A percentile compares a stretch with the other conserved stretches of the same genome.
Conservation (phyloP, 2,888 invertebrate species). For the Folsomia manolachei region DNA sequence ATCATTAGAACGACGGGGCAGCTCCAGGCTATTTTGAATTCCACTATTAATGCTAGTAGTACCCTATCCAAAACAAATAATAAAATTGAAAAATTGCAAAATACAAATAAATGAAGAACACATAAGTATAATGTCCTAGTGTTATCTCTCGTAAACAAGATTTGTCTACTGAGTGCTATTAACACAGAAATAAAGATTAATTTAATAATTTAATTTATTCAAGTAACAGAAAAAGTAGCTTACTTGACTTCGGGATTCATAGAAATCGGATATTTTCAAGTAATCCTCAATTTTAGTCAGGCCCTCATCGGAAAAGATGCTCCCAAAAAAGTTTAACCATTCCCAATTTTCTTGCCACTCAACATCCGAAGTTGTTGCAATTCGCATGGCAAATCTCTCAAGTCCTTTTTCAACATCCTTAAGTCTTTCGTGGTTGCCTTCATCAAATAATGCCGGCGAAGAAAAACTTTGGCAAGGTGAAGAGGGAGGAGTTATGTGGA, state of each 20-base stretch:
- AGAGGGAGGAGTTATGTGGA: background rate
- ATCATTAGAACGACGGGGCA: no score
- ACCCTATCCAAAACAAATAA: no score
- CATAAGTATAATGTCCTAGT: no score
- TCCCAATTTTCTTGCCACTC: slow-evolving; percentile 93
- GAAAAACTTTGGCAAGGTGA: background rate
- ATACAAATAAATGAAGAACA: no score
- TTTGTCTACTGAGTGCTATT: no score
- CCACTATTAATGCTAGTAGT: no score
- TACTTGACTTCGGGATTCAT: background rate
- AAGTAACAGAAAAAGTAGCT: no score
- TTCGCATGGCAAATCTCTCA: slow-evolving; percentile 74
- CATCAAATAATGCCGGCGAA: background rate
- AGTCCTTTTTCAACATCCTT: slow-evolving; percentile 78
- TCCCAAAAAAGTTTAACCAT: slow-evolving; percentile 76
- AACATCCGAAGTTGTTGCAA: slow-evolving; percentile 70
- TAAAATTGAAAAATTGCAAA: no score
- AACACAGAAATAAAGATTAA: background rate
- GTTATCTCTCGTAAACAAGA: no score
- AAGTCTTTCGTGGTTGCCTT: background rate
- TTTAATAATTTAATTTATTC: background rate
- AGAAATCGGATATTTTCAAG: slow-evolving; percentile 54
- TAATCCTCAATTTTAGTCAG: slow-evolving; percentile 71
- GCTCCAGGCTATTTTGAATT: no score
- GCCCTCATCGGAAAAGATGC: slow-evolving; percentile 72